Conservation (phyloP, 2,888 invertebrate species). For the Tupiocoris notatus region DNA sequence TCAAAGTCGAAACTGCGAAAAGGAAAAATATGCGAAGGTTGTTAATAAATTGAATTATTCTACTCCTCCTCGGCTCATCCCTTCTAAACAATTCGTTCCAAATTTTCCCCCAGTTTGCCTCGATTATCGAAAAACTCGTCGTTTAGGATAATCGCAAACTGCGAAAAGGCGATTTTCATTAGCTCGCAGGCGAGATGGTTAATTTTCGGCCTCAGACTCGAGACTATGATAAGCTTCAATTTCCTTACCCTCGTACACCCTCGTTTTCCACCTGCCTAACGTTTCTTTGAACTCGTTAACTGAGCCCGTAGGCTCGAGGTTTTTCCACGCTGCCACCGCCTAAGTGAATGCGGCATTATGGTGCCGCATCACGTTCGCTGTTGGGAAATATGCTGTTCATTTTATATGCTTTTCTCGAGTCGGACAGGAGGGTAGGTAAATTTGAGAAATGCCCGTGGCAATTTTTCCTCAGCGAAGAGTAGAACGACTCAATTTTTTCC, state of each 20-base stretch:
- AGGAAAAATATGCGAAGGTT: no score
- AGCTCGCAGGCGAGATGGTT: background rate
- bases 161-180: background rate
- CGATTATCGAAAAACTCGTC: no score
- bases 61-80: no score
- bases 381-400: no score
- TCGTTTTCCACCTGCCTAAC: background rate
- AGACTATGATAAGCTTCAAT: background rate
- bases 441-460: no score
- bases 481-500: no score
- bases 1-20: no score
- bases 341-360: constrained; percentile 38
- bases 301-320: background rate
- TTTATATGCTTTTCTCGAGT: constrained; percentile 11
- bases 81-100: no score
- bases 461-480: no score
- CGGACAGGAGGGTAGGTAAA: background rate
- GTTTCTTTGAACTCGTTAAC: constrained; percentile 35
- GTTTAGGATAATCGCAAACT: background rate
- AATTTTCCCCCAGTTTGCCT: no score
- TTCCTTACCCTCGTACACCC: background rate
- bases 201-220: background rate
- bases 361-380: background rate
- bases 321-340: constrained; percentile 6
- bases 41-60: no score